Evolutionary conservation across 2,113 vertebrate species (phyloP), one percentile per base, ranked within the genome.

Genomic region (Forbesichthys agassizii): DNA sequence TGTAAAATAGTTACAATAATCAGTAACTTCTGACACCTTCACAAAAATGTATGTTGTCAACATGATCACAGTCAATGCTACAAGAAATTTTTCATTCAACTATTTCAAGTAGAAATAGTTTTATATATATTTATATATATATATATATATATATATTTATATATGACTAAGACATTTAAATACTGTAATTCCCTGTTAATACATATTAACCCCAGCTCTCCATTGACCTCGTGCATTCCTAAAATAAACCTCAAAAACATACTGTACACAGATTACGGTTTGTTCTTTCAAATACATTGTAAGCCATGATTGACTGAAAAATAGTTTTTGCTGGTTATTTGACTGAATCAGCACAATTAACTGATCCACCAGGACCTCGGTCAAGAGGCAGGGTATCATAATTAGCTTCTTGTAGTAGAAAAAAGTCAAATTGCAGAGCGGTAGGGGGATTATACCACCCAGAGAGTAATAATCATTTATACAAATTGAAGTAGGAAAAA

Each of bases 141-240:
- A 20, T 27, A 27, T 27, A 27, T 27, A 20, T 20, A 20, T 20
- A 20, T 20, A 27, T 27, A 68, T 86, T 82, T 90, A 84, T 88
- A 89, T 84, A 78, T 75, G 78, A 88, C 79, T 82, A 88, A 81
- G 69, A 91, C 86, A 84, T 89, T 91, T 90, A 93, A 92, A 93
- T 92, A 91, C 88, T 91, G 88, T 84, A 48, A 80, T 61, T 79
- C 51, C 69, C 63, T 76, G 75, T 78, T 71, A 84, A 89, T 82
- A 81, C 79, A 77, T 63, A 61, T 57, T 54, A 55, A 52, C 75
- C 68, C 20, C 4, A 33, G 57, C 13, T 59, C 75, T 71, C 10
- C 33, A 69, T 75, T 69, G 52, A 77, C 75, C 77, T 77, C 74
- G 61, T 79, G 71, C 68, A 68, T 33, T 64, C 56, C 52, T 47